A percentile compares a stretch with the other conserved stretches of the same genome.
Conservation (phyloP, 2,888 invertebrate species). For the Drosophila neutralis region DNA sequence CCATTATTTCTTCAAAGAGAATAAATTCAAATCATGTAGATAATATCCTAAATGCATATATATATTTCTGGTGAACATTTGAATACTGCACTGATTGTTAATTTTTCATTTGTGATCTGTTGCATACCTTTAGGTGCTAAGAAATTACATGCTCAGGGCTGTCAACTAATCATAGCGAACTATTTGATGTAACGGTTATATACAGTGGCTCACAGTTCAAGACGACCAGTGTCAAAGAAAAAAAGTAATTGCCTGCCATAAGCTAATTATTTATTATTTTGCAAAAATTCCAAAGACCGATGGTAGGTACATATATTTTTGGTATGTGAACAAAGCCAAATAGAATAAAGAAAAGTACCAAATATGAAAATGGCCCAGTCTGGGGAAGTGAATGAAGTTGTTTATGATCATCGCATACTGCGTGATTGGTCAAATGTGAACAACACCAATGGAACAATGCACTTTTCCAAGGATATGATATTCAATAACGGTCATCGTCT, state of each 20-base stretch:
- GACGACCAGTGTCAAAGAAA: no score
- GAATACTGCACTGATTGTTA: fast-evolving
- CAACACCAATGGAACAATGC: conserved; percentile 81
- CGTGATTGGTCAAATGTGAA: conserved; percentile 83
- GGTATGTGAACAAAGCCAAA: background rate
- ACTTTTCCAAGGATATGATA: conserved; percentile 88
- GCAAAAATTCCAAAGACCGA: no score
- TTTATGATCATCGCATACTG: conserved; percentile 84
- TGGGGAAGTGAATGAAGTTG: conserved; percentile 78
- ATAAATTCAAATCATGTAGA: background rate
- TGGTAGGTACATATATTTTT: background rate
- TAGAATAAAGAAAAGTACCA: background rate
- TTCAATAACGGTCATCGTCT: conserved; percentile 94
- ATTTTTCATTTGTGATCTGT: background rate
- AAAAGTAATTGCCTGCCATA: no score
- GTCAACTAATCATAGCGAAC: background rate
- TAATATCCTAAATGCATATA: background rate
- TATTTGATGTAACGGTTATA: background rate
- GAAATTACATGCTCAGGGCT: background rate
- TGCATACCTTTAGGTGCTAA: background rate
- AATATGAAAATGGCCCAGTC: conserved; percentile 67
- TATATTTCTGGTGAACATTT: background rate
- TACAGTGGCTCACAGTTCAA: background rate
- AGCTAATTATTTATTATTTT: no score
- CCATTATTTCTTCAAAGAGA: background rate